Evolutionary conservation across 2,888 invertebrate species (phyloP).

Genomic region (Caenorhabditis sp.): DNA sequence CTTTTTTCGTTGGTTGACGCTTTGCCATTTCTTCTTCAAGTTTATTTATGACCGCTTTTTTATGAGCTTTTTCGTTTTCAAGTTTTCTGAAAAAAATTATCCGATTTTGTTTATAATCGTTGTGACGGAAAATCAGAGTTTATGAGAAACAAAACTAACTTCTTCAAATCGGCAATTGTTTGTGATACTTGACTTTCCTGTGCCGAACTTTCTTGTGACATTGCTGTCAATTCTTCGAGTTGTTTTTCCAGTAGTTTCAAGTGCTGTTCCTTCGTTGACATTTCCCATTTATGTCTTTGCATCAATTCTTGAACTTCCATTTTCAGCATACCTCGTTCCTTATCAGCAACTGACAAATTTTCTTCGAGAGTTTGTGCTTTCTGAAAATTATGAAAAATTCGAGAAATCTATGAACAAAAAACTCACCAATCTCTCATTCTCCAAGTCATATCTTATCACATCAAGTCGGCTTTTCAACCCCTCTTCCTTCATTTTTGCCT

Average conservation of each 20-base stretch:
- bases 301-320: conserved; percentile 55
- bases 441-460: conserved; percentile 19
- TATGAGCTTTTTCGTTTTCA: conserved; percentile 44
- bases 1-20: conserved; percentile 80
- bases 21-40: conserved; percentile 95
- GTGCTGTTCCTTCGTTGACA: conserved; percentile 31
- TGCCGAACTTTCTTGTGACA: conserved; percentile 71
- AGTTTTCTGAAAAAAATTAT: conserved; percentile 36
- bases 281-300: conserved; percentile 47
- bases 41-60: conserved; percentile 77
- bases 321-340: conserved; percentile 87
- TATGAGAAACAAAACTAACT: background rate
- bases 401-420: no score
- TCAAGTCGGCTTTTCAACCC: conserved; percentile 25
- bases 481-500: conserved; percentile 41
- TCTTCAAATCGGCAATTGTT: conserved; percentile 27
- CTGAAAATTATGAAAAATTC: conserved; percentile 3
- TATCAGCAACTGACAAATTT: conserved; percentile 88
- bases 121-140: background rate
- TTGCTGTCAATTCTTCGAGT: conserved; percentile 29
- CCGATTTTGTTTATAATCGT: no score
- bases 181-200: conserved; percentile 24
- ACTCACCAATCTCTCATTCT: conserved; percentile 38
- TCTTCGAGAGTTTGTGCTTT: conserved; percentile 77
- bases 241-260: conserved; percentile 27